phyloP scores from a whole-genome alignment of 30 jellyfish, hydroid and myxozoan species.

The Chrysaora quinquecirrha region DNA sequence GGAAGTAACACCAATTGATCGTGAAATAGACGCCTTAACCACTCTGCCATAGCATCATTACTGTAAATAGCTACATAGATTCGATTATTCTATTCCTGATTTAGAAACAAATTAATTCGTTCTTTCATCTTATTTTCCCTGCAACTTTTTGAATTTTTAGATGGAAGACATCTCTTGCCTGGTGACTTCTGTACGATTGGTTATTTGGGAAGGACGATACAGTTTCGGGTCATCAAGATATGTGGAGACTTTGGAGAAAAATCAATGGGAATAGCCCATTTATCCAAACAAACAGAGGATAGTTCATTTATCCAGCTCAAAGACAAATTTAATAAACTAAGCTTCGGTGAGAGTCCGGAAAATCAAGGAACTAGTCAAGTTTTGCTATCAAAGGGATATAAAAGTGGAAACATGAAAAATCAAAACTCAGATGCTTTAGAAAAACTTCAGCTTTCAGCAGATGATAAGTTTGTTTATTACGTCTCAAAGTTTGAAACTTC shows the following conservation, averaged over 20 bases:
- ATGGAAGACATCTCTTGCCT: slow-evolving; percentile 3
- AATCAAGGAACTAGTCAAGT: not conserved
- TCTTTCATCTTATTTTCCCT: too few species aligned
- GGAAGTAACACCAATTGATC: too few species aligned
- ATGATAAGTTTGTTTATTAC: not conserved
- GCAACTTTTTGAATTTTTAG: too few species aligned
- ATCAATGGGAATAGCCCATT: not conserved
- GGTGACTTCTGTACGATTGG: slow-evolving; percentile 3
- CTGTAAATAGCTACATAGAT: not conserved
- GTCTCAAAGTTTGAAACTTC: not conserved
- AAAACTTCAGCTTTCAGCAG: not conserved
- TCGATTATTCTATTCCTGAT: not conserved
- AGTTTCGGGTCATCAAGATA: not conserved
- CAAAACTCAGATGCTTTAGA: not conserved
- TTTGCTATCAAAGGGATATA: not conserved
- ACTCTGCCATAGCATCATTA: too few species aligned
- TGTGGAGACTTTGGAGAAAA: slow-evolving; percentile 22
- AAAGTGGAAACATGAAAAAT: not conserved
- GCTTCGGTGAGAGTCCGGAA: not conserved
- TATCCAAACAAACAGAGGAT: not conserved
- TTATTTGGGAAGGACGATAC: not conserved
- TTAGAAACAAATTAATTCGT: not conserved
- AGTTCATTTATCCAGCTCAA: not conserved
- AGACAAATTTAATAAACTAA: not conserved
- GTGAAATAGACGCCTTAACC: too few species aligned